A percentile compares a stretch with the other conserved stretches of the same genome.
These are phyloP conservation scores for Drosophila virilis DNA, from an alignment of 1,140 invertebrate genomes.

Conservation along the genomic window DNA sequence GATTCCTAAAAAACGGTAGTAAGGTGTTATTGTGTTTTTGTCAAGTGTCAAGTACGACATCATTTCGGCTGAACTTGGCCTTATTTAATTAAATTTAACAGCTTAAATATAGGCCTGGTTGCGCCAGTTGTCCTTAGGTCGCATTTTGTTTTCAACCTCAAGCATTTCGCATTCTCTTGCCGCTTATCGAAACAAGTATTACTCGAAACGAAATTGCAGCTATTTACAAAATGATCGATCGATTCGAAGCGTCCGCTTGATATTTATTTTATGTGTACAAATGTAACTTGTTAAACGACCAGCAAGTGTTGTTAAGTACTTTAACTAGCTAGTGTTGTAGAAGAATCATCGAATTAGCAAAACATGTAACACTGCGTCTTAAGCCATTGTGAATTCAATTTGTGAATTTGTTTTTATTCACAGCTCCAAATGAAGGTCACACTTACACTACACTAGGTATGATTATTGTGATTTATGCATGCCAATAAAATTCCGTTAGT, in stretches of 20 bases:
- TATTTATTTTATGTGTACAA: slow-evolving; percentile 10
- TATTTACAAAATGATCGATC: slow-evolving; percentile 47
- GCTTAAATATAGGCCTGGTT: slow-evolving; percentile 48
- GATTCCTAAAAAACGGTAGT: slow-evolving; percentile 85
- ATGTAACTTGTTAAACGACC: not conserved
- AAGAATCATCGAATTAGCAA: slow-evolving; percentile 6
- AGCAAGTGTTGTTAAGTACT: slow-evolving; percentile 3
- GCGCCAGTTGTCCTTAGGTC: slow-evolving; percentile 35
- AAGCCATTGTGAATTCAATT: no score
- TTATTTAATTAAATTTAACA: slow-evolving; percentile 50
- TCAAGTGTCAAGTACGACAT: slow-evolving; percentile 40
- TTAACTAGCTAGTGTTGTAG: not conserved
- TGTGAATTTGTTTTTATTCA: no score
- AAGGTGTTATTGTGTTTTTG: slow-evolving; percentile 16
- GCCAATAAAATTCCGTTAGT: slow-evolving; percentile 26
- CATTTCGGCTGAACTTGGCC: slow-evolving; percentile 56
- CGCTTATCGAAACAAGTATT: slow-evolving; percentile 35
- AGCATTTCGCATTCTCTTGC: slow-evolving; percentile 20
- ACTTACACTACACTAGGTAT: not conserved
- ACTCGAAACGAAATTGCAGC: slow-evolving; percentile 41
- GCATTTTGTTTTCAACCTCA: slow-evolving; percentile 30
- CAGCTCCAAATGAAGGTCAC: not conserved
- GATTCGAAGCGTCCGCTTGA: slow-evolving; percentile 20
- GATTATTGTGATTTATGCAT: not conserved
- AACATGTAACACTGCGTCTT: no score